These are phyloP conservation scores for Rotaria magnacalcarata DNA, from an alignment of 2,888 invertebrate species.

Conservation along the genomic window DNA sequence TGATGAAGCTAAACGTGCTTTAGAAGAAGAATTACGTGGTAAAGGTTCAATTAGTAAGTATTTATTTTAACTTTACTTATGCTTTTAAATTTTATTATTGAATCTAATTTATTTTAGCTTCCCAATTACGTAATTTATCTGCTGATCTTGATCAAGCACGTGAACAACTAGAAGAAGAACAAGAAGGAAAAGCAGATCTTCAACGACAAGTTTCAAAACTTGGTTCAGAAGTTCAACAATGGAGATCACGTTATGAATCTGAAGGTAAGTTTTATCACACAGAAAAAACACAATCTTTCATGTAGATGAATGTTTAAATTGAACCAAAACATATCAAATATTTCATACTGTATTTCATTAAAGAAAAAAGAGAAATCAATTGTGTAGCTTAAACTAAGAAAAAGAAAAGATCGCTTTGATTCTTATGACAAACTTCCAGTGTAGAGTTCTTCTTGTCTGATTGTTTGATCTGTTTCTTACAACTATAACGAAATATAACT, in stretches of 20 bases:
- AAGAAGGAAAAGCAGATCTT: constrained; percentile 94
- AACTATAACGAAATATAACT: no score
- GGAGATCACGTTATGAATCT: constrained; percentile 97
- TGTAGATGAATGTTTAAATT: no score
- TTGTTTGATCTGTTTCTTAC: no score
- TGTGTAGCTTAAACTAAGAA: no score
- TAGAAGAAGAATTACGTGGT: constrained; percentile 80
- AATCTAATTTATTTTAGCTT: constrained; percentile 50
- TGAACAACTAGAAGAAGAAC: constrained; percentile 98
- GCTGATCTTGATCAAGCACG: constrained; percentile 97
- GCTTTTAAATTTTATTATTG: no score
- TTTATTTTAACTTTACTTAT: neutral
- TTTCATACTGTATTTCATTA: no score
- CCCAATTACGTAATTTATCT: constrained; percentile 94
- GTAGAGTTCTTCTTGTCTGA: no score
- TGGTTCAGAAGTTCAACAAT: constrained; percentile 90
- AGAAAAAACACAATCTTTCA: no score
- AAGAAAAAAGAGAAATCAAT: no score
- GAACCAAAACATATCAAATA: no score
- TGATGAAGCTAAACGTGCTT: constrained; percentile 93
- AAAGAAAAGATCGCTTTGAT: no score
- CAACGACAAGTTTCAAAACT: constrained; percentile 98
- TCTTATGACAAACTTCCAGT: no score
- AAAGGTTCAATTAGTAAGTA: constrained; percentile 49
- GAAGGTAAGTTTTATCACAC: constrained; percentile 58